Evolutionary conservation across 2,113 vertebrate species (phyloP).

Genomic region (Otocyon megalotis): DNA sequence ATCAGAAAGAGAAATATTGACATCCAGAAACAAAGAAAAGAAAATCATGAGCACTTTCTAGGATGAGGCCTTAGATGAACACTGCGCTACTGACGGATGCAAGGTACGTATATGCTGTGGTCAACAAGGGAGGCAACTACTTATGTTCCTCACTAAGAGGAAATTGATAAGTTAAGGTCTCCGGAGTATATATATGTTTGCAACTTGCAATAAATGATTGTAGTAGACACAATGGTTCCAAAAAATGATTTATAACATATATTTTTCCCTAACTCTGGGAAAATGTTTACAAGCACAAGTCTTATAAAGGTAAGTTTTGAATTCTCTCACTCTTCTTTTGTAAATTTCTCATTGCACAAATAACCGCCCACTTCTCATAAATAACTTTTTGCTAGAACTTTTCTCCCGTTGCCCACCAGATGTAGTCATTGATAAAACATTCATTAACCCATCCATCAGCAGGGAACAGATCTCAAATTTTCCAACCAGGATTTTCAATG

Average conservation of each 20-base stretch:
- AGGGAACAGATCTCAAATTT: background rate
- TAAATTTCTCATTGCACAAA: constrained; percentile 35
- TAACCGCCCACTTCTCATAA: constrained; percentile 21
- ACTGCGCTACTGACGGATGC: background rate
- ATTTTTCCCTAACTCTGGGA: constrained; percentile 13
- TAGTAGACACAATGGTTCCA: background rate
- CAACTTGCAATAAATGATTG: background rate
- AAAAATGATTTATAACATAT: background rate
- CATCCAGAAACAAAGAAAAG: background rate
- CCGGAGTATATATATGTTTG: background rate
- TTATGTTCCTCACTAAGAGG: background rate
- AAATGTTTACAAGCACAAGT: background rate
- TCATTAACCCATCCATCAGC: background rate
- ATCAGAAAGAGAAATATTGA: background rate
- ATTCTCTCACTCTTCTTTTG: background rate
- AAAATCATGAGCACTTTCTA: background rate
- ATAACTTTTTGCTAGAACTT: background rate
- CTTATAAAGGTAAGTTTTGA: background rate
- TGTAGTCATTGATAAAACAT: background rate
- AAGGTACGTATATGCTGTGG: background rate
- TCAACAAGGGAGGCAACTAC: background rate
- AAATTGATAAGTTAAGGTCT: background rate
- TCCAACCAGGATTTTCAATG: background rate
- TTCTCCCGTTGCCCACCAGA: background rate
- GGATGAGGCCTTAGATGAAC: background rate